Percentiles rank a stretch among this genome's conserved stretches.
Evolutionary conservation across 30 jellyfish, hydroid and myxozoan species (phyloP).

Genomic region (Aurelia sp.): DNA sequence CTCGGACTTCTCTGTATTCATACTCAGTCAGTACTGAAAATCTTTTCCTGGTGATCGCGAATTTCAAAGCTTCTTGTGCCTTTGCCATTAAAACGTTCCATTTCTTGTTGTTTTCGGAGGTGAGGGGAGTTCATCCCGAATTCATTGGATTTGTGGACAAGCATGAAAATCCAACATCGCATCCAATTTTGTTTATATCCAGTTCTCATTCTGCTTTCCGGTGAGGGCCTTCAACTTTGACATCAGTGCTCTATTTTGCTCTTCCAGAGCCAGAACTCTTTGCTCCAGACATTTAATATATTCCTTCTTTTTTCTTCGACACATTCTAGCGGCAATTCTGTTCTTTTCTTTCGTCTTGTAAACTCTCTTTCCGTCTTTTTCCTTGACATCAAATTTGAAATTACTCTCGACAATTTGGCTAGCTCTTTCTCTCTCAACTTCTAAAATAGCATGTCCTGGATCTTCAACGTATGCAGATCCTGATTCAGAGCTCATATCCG

Average conservation of each 20-base stretch:
- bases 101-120: too few species aligned
- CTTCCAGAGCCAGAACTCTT: constrained; percentile 18
- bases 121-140: too few species aligned
- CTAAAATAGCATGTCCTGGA: neutral
- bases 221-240: neutral
- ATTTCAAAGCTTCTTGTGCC: too few species aligned
- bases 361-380: constrained; percentile 4
- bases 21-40: too few species aligned
- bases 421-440: constrained; percentile 2
- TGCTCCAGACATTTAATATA: constrained; percentile 18
- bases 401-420: neutral
- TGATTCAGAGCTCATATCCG: neutral
- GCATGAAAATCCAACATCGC: too few species aligned
- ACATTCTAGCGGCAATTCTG: constrained; percentile 29
- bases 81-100: too few species aligned
- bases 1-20: too few species aligned
- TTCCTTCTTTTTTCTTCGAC: constrained; percentile 27
- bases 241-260: constrained; percentile 4
- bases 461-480: neutral
- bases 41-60: too few species aligned
- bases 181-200: too few species aligned
- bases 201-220: neutral
- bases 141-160: too few species aligned
- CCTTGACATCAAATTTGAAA: neutral
- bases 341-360: constrained; percentile 24